These are phyloP conservation scores for Penaeus chinensis DNA, from an alignment of 1,140 invertebrate species.

Conservation along the genomic window DNA sequence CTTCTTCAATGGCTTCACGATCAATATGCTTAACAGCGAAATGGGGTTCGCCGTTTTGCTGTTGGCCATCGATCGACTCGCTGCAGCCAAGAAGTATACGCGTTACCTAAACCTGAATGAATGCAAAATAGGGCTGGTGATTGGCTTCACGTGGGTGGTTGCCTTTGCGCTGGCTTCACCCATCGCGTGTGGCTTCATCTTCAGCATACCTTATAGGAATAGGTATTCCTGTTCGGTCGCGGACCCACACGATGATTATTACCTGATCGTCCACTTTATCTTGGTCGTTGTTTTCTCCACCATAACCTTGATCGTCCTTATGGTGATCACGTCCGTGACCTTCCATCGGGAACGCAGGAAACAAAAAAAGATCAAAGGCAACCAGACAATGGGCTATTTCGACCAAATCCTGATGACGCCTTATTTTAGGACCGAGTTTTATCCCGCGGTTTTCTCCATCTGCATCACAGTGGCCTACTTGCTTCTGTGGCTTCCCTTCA, in stretches of 20 bases:
- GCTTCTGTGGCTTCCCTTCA: constrained; percentile 56
- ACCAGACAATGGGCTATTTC: constrained; percentile 56
- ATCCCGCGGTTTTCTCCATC: constrained; percentile 42
- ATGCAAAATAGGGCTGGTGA: constrained; percentile 38
- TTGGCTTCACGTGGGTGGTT: constrained; percentile 52
- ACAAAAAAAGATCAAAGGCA: constrained; percentile 60
- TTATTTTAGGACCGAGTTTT: constrained; percentile 59
- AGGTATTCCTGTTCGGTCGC: constrained; percentile 60
- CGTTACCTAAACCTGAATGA: constrained; percentile 46
- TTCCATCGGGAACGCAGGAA: constrained; percentile 59
- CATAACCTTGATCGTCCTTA: constrained; percentile 35
- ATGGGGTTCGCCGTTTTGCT: constrained; percentile 56
- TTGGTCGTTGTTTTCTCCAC: constrained; percentile 37
- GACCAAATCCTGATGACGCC: constrained; percentile 63
- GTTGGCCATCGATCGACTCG: constrained; percentile 56
- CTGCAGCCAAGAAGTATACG: constrained; percentile 50
- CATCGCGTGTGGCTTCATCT: constrained; percentile 40
- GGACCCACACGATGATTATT: constrained; percentile 53
- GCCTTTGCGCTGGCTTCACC: constrained; percentile 34
- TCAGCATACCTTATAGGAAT: constrained; percentile 58
- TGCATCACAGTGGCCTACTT: constrained; percentile 37
- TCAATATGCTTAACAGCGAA: constrained; percentile 55
- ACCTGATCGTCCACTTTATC: constrained; percentile 50
- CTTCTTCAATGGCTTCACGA: constrained; percentile 57
- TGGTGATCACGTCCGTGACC: constrained; percentile 23